Base-by-base conservation (phyloP, 1,140 invertebrate genomes). In the Metopolophium dirhodum region DNA sequence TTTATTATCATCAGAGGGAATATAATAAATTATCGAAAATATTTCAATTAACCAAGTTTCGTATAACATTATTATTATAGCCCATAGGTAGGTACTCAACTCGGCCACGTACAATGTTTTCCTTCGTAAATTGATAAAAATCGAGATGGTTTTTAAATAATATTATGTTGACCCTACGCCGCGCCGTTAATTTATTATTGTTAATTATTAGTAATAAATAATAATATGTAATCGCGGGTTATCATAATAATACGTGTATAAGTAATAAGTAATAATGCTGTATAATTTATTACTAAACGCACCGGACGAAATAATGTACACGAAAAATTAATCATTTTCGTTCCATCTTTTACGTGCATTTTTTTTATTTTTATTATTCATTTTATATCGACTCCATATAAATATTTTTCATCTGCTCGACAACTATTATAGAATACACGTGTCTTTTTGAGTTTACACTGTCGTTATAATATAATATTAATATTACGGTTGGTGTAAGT, bases 191-290 rank as follows among this genome's bases (percentile, higher is more conserved):
- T 57, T 89, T 57, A 89, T 57, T 54, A 57, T 57, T 54, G 35
- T 57, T 89, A 89, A 89, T 89, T 35, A 89, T 37, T 77, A 77
- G 61, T n/a, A 77, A 77, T 77, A n/a, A 35, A 89, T 85, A 85
- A 85, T 85, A 83, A 45, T 41, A 89, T 54, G 22, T 54, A 35
- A 54, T 35, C 87, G 23, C 49, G 41, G 47, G 87, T 54, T 37
- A 89, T 35, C 61, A 14, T 51, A 54, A 77, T 77, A n/a, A n/a
- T 68, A 68, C 61, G 30, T 77, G 14, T 77, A 18, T n/a, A 77
- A n/a, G 49, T 51, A 6, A 68, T n/a, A 68, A n/a, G 61, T 68
- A 77, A 77, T 77, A 77, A 77, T 77, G 4, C 61, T 77, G n/a
- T 77, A 77, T 77, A 77, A 45, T 86, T 45, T 86, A 86, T 45